phyloP scores from a whole-genome alignment of 2,113 vertebrate species.

The Marcusenius ussheri region DNA sequence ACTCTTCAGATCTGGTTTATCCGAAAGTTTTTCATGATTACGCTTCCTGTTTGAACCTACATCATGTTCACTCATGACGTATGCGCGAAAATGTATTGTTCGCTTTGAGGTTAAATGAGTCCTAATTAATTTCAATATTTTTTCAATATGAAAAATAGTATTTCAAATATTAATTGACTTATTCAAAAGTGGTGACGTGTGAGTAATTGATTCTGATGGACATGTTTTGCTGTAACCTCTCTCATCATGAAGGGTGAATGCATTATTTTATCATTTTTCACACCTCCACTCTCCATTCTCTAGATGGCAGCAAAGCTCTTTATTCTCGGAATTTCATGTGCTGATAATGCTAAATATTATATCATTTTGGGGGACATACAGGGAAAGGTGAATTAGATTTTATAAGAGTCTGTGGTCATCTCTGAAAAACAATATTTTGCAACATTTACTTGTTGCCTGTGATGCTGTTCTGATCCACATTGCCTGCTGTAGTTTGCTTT shows the following conservation, averaged over 20 bases:
- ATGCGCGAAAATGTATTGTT: neutral
- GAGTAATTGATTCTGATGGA: conserved; percentile 56
- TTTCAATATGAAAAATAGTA: conserved; percentile 33
- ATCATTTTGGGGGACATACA: neutral
- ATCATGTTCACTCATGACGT: neutral
- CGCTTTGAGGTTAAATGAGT: neutral
- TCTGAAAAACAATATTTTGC: neutral
- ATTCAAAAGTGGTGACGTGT: conserved; percentile 52
- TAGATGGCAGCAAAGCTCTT: conserved; percentile 56
- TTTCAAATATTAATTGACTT: conserved; percentile 56
- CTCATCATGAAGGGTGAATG: neutral
- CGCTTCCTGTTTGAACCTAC: neutral
- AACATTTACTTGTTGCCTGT: neutral
- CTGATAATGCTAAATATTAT: neutral
- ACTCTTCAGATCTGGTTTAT: neutral
- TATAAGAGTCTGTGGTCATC: neutral
- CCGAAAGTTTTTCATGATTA: neutral
- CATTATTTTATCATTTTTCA: neutral
- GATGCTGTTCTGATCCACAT: neutral
- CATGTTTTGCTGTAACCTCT: neutral
- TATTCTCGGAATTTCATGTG: neutral
- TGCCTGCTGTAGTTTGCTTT: neutral
- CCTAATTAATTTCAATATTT: conserved; percentile 33
- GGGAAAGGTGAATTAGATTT: neutral
- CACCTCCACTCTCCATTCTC: conserved; percentile 29